These are phyloP conservation scores for Sycobia sp. DNA, from an alignment of 1,140 invertebrate species.

Conservation along the genomic window DNA sequence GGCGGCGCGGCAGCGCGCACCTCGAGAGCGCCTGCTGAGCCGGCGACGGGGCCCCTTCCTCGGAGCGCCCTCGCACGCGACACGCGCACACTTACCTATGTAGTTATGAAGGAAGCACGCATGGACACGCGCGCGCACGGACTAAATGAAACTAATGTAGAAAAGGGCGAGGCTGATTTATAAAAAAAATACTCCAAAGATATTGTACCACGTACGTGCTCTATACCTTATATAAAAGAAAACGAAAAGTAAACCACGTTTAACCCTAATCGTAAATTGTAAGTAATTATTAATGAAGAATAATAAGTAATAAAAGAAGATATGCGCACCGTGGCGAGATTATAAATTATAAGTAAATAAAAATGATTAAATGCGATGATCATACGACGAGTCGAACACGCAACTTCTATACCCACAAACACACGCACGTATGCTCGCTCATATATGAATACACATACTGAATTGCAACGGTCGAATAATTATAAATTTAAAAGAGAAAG, in stretches of 20 bases:
- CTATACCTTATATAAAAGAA: slow-evolving; percentile 52
- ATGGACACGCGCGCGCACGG: neutral
- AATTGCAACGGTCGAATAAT: slow-evolving; percentile 29
- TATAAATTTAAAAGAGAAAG: slow-evolving; percentile 12
- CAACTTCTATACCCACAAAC: slow-evolving; percentile 25
- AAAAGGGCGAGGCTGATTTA: slow-evolving; percentile 24
- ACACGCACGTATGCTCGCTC: slow-evolving; percentile 24
- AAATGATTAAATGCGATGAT: slow-evolving; percentile 27
- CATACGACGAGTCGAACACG: slow-evolving; percentile 13
- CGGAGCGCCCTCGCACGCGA: neutral
- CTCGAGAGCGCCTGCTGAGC: slow-evolving; percentile 77
- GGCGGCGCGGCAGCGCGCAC: slow-evolving; percentile 69
- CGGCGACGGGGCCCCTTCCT: neutral
- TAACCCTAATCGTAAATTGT: slow-evolving; percentile 54
- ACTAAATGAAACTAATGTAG: neutral
- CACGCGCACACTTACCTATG: neutral
- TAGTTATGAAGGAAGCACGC: too few relatives aligned
- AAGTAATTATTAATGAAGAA: slow-evolving; percentile 50
- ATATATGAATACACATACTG: slow-evolving; percentile 20
- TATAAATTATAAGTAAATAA: slow-evolving; percentile 38
- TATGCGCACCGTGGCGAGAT: slow-evolving; percentile 6
- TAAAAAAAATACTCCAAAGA: slow-evolving; percentile 53
- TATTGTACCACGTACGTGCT: slow-evolving; percentile 55
- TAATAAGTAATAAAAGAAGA: slow-evolving; percentile 28
- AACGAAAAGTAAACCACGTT: slow-evolving; percentile 42